These are phyloP conservation scores for Dryobotodes eremita DNA, from an alignment of 2,888 invertebrate species.

Conservation along the genomic window DNA sequence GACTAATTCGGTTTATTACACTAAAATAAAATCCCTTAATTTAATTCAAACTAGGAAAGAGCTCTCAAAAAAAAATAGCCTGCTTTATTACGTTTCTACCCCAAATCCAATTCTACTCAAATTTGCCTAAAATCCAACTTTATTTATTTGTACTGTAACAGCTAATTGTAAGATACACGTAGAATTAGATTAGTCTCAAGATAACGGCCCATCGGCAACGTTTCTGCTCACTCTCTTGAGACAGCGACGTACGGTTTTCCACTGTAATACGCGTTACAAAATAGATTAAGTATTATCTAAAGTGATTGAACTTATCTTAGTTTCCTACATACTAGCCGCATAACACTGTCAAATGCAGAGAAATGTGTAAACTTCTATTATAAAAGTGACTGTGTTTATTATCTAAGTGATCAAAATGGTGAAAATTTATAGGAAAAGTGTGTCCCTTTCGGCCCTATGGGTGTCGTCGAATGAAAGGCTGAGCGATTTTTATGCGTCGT, in stretches of 20 bases:
- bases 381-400: conserved; percentile 43
- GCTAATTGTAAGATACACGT: conserved; percentile 11
- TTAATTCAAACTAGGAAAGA: background rate
- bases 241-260: conserved; percentile 43
- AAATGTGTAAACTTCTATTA: conserved; percentile 25
- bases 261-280: conserved; percentile 68
- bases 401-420: conserved; percentile 79
- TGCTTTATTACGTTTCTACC: background rate
- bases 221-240: conserved; percentile 65
- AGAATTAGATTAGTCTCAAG: conserved; percentile 71
- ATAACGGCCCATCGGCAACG: conserved; percentile 72
- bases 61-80: background rate
- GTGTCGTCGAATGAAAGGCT: conserved; percentile 81
- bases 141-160: conserved; percentile 21
- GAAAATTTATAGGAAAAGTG: conserved; percentile 82
- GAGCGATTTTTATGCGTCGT: conserved; percentile 85
- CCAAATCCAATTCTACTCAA: background rate
- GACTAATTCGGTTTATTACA: background rate
- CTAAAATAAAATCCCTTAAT: conserved; percentile 1
- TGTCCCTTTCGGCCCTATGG: conserved; percentile 82
- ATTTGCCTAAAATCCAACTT: conserved; percentile 1
- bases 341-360: conserved; percentile 10
- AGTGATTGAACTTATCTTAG: conserved; percentile 46
- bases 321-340: background rate
- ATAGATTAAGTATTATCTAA: conserved; percentile 60